Conservation (phyloP, 92 coral and sea anemone species). For the Isaurus tuberculatus region DNA sequence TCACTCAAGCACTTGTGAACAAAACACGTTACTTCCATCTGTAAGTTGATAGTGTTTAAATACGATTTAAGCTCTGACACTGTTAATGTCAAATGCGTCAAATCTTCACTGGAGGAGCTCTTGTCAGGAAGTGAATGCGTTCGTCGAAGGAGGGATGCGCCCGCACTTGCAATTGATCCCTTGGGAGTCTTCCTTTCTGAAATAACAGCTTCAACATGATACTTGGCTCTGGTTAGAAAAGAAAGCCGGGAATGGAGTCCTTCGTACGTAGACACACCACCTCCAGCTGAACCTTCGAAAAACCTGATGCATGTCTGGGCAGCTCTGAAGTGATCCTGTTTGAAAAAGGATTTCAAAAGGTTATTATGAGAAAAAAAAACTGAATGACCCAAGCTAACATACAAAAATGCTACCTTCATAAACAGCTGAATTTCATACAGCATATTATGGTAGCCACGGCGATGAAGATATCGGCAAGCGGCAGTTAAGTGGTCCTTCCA, state of each 20-base stretch:
- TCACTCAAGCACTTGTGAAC: conserved; percentile 82
- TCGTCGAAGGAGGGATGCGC: conserved; percentile 83
- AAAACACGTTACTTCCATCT: conserved; percentile 89
- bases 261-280: conserved; percentile 74
- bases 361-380: neutral
- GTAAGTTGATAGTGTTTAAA: conserved; percentile 88
- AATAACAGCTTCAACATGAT: conserved; percentile 91
- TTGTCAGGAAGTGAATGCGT: conserved; percentile 44
- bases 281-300: conserved; percentile 89
- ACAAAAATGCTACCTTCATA: conserved; percentile 79
- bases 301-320: conserved; percentile 97
- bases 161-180: conserved; percentile 78
- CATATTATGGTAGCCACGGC: conserved; percentile 74
- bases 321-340: conserved; percentile 94
- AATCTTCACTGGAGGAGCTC: conserved; percentile 68
- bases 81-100: conserved; percentile 75
- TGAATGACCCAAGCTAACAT: neutral
- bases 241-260: conserved; percentile 87
- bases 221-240: conserved; percentile 79
- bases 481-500: conserved; percentile 99
- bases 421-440: conserved; percentile 92
- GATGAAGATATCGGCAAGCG: conserved; percentile 86
- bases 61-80: conserved; percentile 86
- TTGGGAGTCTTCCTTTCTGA: conserved; percentile 87
- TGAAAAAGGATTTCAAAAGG: neutral